Percentiles rank a stretch among this genome's conserved stretches.
Conservation (phyloP, 2,797 vertebrate genomes). For the Odontamblyopus lacepedii region DNA sequence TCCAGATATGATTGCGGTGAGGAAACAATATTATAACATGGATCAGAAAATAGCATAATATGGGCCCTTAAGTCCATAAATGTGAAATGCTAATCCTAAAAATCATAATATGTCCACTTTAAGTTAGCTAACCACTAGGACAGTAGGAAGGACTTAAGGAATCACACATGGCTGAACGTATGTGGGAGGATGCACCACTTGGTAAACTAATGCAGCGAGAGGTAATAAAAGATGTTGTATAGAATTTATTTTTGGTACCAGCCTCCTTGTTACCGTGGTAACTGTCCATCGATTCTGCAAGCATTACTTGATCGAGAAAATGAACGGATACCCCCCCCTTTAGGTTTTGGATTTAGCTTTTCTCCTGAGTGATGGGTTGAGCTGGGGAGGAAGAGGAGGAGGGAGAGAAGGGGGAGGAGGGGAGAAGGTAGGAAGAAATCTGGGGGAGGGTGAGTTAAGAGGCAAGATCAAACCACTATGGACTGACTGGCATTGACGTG, state of each 20-base stretch:
- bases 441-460: slow-evolving; percentile 25
- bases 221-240: slow-evolving; percentile 72
- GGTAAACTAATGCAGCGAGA: slow-evolving; percentile 62
- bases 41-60: too few species aligned
- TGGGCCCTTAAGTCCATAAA: too few species aligned
- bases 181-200: slow-evolving; percentile 44
- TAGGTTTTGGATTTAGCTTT: slow-evolving; percentile 28
- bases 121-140: slow-evolving; percentile 5
- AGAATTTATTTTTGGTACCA: slow-evolving; percentile 81
- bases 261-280: slow-evolving; percentile 80
- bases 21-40: too few species aligned
- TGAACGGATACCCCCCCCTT: slow-evolving; percentile 39
- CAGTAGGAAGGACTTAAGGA: slow-evolving; percentile 8
- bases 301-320: slow-evolving; percentile 67
- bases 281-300: slow-evolving; percentile 70
- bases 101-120: too few species aligned
- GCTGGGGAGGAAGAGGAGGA: slow-evolving; percentile 30
- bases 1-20: too few species aligned
- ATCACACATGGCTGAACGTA: slow-evolving; percentile 23
- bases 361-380: slow-evolving; percentile 35
- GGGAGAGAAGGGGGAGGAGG: slow-evolving; percentile 29
- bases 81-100: neutral
- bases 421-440: slow-evolving; percentile 23
- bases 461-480: slow-evolving; percentile 16
- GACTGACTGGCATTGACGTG: slow-evolving; percentile 24